Evolutionary conservation across 1,140 invertebrate species (phyloP), one percentile per base, ranked within the genome.

Genomic region (Anthonomus grandis): DNA sequence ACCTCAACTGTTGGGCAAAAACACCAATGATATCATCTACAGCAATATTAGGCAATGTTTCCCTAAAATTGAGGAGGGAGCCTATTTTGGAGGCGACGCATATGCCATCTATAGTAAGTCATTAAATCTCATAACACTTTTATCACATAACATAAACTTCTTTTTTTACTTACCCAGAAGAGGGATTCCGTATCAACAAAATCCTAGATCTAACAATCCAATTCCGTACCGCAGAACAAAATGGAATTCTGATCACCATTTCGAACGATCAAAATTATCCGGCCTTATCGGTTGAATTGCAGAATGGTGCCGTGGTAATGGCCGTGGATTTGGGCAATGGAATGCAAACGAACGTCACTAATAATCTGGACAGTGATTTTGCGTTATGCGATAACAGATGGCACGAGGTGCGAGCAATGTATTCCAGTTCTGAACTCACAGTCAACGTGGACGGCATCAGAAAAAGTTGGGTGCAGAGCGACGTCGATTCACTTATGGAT

Each of bases 41-140:
- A 83, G 83, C 48, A 83, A 86, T 58, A 87, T 95, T 8, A 88
- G 90, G 0, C 88, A 91, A 64, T 97, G 93, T 74, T 95, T 94
- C 67, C 84, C 87, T 0, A 83, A 82, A 34, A 86, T 95, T 3
- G 91, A 95, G 71, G 79, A 80, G 39, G 93, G 91, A 38, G 90
- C 89, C 0, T 94, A 89, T 72, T 95, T 97, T 67, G 81, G 85
- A 12, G 88, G 88, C 23, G 87, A 89, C 68, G 86, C 88, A 3
- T 92, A 84, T 72, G 90, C 87, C 17, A 78, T 90, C 38, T 91
- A 90, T 69, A 84, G 91, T 93, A 78, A 81, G 79, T 54, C 34
- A 31, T 24, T 24, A 0, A 18, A 47, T 39, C 44, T 19, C 3
- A 8, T 23, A 27, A 10, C 6, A 45, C 17, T n/a, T 31, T 38